Evolutionary conservation across 1,140 invertebrate genomes (phyloP).

Genomic region (Diorhabda sublineata): DNA sequence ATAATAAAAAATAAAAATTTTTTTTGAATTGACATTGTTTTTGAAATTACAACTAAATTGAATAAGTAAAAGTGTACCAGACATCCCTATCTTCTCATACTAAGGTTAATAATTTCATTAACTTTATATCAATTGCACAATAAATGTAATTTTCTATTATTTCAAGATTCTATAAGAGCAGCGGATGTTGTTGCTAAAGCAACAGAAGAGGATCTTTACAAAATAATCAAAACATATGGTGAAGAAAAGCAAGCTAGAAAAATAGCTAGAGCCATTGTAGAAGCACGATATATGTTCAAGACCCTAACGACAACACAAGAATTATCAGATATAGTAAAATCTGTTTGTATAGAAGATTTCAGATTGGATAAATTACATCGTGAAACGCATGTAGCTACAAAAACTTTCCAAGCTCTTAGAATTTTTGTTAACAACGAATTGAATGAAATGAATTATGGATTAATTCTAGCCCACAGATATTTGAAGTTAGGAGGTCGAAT

Average conservation of each 20-base stretch:
- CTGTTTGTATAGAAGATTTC: slow-evolving; percentile 55
- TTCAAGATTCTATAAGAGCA: slow-evolving; percentile 65
- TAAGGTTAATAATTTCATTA: too few species aligned
- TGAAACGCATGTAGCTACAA: slow-evolving; percentile 79
- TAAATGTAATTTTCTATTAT: not conserved
- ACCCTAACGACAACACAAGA: slow-evolving; percentile 79
- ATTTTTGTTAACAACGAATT: slow-evolving; percentile 98
- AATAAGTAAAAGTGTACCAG: too few species aligned
- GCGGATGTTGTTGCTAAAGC: slow-evolving; percentile 78
- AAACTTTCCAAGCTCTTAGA: slow-evolving; percentile 89
- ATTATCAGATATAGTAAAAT: slow-evolving; percentile 73
- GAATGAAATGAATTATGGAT: slow-evolving; percentile 90
- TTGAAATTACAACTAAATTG: too few species aligned
- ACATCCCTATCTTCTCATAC: too few species aligned
- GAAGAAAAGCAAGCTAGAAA: slow-evolving; percentile 84
- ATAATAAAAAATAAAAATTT: too few species aligned
- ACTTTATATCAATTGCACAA: too few species aligned
- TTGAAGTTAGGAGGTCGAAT: slow-evolving; percentile 74
- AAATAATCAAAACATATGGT: slow-evolving; percentile 86
- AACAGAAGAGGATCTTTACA: slow-evolving; percentile 71
- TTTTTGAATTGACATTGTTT: too few species aligned
- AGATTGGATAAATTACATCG: slow-evolving; percentile 69
- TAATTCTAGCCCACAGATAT: slow-evolving; percentile 72
- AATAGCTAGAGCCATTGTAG: slow-evolving; percentile 84
- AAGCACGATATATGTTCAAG: slow-evolving; percentile 78